Base-by-base conservation (phyloP, 2,888 invertebrate species). In the Pemphredon lugubris region DNA sequence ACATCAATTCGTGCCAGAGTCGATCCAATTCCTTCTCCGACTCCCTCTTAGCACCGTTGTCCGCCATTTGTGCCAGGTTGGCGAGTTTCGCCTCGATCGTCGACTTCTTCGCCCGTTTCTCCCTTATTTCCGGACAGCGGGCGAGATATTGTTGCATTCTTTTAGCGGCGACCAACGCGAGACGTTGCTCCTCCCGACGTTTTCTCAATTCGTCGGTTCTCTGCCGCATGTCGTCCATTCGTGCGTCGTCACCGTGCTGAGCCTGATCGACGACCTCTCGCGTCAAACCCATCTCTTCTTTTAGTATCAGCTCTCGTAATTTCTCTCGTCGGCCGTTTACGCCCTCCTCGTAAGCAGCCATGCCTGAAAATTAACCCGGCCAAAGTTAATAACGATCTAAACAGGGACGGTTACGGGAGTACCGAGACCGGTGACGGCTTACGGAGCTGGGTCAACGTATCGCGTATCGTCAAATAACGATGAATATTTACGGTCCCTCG, bases 1-100 rank as follows among this genome's bases (percentile, higher is more conserved):
- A 88, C 73, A 91, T 90, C n/a, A 93, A 87, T 32, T 91, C 91
- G 51, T 92, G 85, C 94, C 94, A 94, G 91, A 94, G 91, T 44
- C 87, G 90, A 47, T 94, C 93, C 2, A 92, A 77, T 84, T 93
- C 93, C 2, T 84, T 90, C 75, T 93, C 92, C 0, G 91, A 90
- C 87, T 91, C 88, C 58, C 90, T 90, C 63, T 88, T 89, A 0
- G 92, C 90, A 75, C 91, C 88, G 63, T 93, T 93, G 6, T 65
- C 61, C 7, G 64, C 64, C 51, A 77, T 77, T 26, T 77, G 77
- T 0, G 37, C 55, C n/a, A 45, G 20, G 18, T 77, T 77, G 5
- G 16, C n/a, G n/a, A n/a, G 58, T 14, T 77, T 77, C 23, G 55
- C 64, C 5, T 78, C 68, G 26, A 63, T 5, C 11, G 55, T n/a